These are phyloP conservation scores for Tringa solitaria DNA, from an alignment of 2,113 vertebrate species.

Conservation along the genomic window DNA sequence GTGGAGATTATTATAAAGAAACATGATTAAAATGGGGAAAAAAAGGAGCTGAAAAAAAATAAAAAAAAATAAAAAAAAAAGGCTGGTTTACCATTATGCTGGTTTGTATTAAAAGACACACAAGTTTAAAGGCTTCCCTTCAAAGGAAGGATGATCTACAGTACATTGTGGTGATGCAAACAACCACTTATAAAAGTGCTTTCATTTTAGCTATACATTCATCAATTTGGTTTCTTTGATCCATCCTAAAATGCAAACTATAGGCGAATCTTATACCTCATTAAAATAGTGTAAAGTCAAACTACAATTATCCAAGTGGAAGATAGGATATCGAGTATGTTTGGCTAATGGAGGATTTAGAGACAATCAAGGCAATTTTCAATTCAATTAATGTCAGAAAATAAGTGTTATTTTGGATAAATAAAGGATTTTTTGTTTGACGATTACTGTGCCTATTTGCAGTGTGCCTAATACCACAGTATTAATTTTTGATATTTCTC, in stretches of 20 bases:
- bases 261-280: slow-evolving; percentile 23
- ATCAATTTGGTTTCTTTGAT: slow-evolving; percentile 45
- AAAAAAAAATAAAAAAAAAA: too few relatives aligned
- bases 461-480: background rate
- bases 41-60: background rate
- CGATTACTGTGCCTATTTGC: background rate
- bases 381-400: slow-evolving; percentile 3
- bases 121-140: background rate
- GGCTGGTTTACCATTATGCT: accelerated
- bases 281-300: slow-evolving; percentile 39
- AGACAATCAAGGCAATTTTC: slow-evolving; percentile 33
- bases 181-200: background rate
- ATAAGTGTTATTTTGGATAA: slow-evolving; percentile 2
- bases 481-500: background rate
- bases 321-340: background rate
- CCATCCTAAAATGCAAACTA: slow-evolving; percentile 26
- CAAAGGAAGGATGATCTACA: slow-evolving; percentile 12
- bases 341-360: background rate
- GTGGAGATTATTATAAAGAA: background rate
- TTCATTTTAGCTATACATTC: slow-evolving; percentile 55
- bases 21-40: background rate
- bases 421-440: background rate
- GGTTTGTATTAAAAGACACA: background rate
- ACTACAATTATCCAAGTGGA: slow-evolving; percentile 19
- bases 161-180: background rate